Conservation (phyloP, 1,140 invertebrate species). For the Vollenhovia emeryi region DNA sequence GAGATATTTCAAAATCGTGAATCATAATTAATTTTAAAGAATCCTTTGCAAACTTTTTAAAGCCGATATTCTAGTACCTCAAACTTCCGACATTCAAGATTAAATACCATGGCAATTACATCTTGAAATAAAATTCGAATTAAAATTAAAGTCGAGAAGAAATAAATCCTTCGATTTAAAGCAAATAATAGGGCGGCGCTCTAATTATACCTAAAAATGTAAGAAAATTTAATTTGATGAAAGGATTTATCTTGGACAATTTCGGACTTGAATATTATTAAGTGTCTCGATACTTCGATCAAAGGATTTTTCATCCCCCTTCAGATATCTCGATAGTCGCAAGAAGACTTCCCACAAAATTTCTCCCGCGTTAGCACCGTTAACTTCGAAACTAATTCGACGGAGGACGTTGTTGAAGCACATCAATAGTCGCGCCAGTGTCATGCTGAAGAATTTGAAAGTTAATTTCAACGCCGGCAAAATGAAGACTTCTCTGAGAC, state of each 20-base stretch:
- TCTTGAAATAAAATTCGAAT: slow-evolving; percentile 17
- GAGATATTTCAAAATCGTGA: neutral
- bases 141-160: neutral
- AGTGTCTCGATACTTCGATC: neutral
- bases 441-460: slow-evolving; percentile 64
- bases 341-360: slow-evolving; percentile 62
- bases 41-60: neutral
- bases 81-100: neutral
- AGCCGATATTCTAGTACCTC: neutral
- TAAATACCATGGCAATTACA: neutral
- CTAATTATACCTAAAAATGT: neutral
- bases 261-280: neutral
- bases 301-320: neutral
- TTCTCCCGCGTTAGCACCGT: neutral
- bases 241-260: neutral
- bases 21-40: neutral
- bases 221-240: neutral
- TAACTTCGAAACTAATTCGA: slow-evolving; percentile 9
- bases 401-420: slow-evolving; percentile 63
- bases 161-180: neutral
- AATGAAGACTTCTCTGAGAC: slow-evolving; percentile 47
- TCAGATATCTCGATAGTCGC: slow-evolving; percentile 73
- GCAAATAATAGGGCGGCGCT: neutral
- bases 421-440: slow-evolving; percentile 48
- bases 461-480: slow-evolving; percentile 65